Conservation (phyloP, 2,888 invertebrate genomes). For the Tridacna gigas region DNA sequence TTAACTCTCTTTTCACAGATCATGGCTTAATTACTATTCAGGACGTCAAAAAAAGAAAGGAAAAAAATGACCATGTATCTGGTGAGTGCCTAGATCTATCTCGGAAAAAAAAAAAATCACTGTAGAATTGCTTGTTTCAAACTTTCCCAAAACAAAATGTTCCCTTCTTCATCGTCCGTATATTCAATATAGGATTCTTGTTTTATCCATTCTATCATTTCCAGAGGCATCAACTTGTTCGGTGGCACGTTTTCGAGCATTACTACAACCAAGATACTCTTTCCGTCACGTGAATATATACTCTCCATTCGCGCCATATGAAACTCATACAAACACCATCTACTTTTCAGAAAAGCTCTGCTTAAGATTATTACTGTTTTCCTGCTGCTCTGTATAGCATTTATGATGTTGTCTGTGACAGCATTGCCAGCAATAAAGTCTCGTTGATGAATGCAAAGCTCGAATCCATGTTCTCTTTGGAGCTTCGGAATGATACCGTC, state of each 20-base stretch:
- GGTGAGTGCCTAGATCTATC: no score
- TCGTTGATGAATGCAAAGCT: constrained; percentile 66
- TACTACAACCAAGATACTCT: not conserved
- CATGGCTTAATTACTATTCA: not conserved
- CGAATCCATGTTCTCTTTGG: constrained; percentile 35
- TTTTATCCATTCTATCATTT: constrained; percentile 24
- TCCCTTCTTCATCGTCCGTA: constrained; percentile 11
- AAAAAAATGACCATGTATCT: no score
- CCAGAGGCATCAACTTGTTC: constrained; percentile 9
- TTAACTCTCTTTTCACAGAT: not conserved
- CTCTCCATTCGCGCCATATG: constrained; percentile 68
- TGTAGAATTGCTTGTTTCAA: not conserved
- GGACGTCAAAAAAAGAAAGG: no score
- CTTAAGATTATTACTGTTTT: constrained; percentile 68
- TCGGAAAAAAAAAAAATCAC: not conserved
- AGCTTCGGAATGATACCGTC: constrained; percentile 32
- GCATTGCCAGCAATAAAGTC: constrained; percentile 68
- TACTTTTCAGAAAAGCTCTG: constrained; percentile 58
- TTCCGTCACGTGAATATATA: constrained; percentile 42
- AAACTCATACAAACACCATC: constrained; percentile 73
- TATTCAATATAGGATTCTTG: constrained; percentile 17
- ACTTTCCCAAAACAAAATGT: constrained; percentile 14
- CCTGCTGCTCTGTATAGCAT: constrained; percentile 65
- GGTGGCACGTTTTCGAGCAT: constrained; percentile 7
- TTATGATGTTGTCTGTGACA: constrained; percentile 66